phyloP scores from a whole-genome alignment of 2,888 invertebrate species.

The Cylloceria caligata region DNA sequence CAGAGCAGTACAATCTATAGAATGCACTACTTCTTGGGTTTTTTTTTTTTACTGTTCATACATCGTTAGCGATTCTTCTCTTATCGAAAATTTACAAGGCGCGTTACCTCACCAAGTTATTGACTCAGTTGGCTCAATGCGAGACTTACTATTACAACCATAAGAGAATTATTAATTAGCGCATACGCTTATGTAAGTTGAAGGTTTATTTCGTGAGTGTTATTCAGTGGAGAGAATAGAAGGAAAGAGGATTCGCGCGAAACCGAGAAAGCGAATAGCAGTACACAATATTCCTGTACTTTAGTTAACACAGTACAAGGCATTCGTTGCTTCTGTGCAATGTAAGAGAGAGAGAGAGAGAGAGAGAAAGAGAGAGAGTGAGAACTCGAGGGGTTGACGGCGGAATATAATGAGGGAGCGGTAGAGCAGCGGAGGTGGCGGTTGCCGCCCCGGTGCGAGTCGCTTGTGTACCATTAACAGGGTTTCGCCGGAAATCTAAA shows the following conservation, averaged over 20 bases:
- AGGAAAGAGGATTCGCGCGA: constrained; percentile 27
- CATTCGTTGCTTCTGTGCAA: constrained; percentile 38
- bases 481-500: constrained; percentile 77
- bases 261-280: constrained; percentile 37
- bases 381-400: constrained; percentile 32
- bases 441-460: constrained; percentile 37
- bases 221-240: constrained; percentile 15
- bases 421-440: constrained; percentile 34
- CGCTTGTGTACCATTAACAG: constrained; percentile 73
- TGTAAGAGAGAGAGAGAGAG: constrained; percentile 1
- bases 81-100: constrained; percentile 6
- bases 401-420: constrained; percentile 49
- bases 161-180: constrained; percentile 36
- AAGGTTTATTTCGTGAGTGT: constrained; percentile 13
- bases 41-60: background rate
- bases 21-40: background rate
- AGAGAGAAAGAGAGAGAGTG: background rate
- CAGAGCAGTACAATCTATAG: background rate
- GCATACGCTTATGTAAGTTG: constrained; percentile 11
- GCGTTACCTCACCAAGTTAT: constrained; percentile 14
- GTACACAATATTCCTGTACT: background rate
- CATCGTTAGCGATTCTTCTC: constrained; percentile 2
- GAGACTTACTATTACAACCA: constrained; percentile 14
- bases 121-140: constrained; percentile 37
- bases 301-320: constrained; percentile 39